Base-by-base conservation (phyloP, 2,113 vertebrate species). In the Odontophorus gujanensis region DNA sequence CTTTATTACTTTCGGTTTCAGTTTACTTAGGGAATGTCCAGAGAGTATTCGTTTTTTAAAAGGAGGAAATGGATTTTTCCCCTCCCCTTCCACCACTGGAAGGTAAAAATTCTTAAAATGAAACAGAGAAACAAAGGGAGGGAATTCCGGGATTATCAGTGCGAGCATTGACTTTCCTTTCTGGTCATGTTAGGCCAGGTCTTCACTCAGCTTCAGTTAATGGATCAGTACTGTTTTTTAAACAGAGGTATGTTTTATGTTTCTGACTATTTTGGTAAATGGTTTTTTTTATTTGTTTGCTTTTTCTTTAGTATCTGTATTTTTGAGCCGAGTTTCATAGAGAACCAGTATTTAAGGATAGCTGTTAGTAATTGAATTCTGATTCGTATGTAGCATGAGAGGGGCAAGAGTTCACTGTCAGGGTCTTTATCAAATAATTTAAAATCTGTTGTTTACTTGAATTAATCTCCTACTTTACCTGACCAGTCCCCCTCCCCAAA, bases 161-260 rank as follows among this genome's bases (percentile, higher is more conserved):
- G 82, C 18, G 32, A 94, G n/a, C 45, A 55, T 89, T 68, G 87
- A 0, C 85, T 80, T 85, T 93, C 1, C 1, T 77, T 90, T 86
- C 51, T 95, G 63, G 21, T 85, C 25, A 71, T 34, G 63, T 19
- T 71, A 38, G 50, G 50, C 71, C 67, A 82, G 50, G 32, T 79
- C 55, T 90, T 91, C 0, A 1, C 34, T 83, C 86, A 68, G 47
- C 66, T 91, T 63, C 34, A 75, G 59, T 77, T 83, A 85, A 73
- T 95, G 26, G 95, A 67, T 51, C 90, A 2, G 6, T 96, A 91
- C 18, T 74, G 72, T 91, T 90, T 94, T 94, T 91, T 94, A 83
- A 91, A 69, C 68, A 89, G 59, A 89, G 55, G 9, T 36, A 22
- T 40, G 17, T 79, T 95, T 89, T 53, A 53, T n/a, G 21, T 42